Base-by-base conservation (phyloP, 2,888 invertebrate species). In the Bimastos eiseni region DNA sequence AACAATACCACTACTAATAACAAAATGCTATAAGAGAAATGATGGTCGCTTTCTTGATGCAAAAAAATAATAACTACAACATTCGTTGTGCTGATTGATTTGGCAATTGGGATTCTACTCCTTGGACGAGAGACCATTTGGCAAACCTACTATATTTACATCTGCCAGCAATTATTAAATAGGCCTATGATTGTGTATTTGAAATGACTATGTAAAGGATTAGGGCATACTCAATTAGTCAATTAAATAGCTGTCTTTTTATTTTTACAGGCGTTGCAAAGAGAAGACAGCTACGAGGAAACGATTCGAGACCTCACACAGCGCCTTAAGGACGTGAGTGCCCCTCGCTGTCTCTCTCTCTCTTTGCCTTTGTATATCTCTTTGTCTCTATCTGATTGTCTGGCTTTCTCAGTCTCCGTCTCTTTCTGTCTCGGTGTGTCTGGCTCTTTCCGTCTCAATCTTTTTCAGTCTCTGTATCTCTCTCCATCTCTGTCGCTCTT, bases 231-330 rank as follows among this genome's bases (percentile, higher is more conserved):
- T 49, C 17, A 49, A 13, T 8, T 70, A 8, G 11, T 70, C 13
- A 70, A 8, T 70, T 2, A 55, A 13, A 86, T 37, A 33, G 90
- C 83, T 8, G n/a, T 90, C 83, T 34, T 33, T 84, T 90, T 11
- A 30, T 41, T 44, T 41, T 44, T 34, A 11, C 83, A 95, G 95
- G 95, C 95, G 90, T 94, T 94, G 90, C 95, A 95, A 93, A 94
- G 95, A 93, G 95, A 95, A 93, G 95, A 95, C 93, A 95, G 94
- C 93, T 95, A 95, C 91, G 95, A 95, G 93, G 95, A 95, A 92
- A 94, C 95, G 91, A 95, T 95, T 93, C 94, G 95, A 92, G 95
- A 95, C 93, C 93, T 95, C 92, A 95, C 95, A 49, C 93, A 94
- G 92, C 93, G 95, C 92, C 94, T 95, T 91, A 86, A 86, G 36